Conservation (phyloP, 2,113 vertebrate species). For the Laticauda laticaudata region DNA sequence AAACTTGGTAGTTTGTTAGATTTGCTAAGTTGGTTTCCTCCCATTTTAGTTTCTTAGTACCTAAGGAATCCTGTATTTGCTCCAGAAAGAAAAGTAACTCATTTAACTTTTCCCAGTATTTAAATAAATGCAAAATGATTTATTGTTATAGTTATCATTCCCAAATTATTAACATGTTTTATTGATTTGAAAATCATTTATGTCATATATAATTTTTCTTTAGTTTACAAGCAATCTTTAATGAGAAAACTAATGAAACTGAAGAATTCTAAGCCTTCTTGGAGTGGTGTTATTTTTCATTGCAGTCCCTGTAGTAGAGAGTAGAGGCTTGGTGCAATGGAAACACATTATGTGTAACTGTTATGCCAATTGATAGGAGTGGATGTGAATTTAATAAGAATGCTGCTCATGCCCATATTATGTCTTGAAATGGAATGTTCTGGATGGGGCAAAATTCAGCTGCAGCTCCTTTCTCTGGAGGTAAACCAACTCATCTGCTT, state of each 20-base stretch:
- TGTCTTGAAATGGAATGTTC: not conserved
- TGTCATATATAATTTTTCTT: not conserved
- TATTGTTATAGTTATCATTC: not conserved
- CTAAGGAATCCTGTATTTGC: too few relatives aligned
- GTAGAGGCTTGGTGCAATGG: not conserved
- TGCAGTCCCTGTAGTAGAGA: not conserved
- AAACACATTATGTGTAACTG: not conserved
- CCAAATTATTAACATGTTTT: not conserved
- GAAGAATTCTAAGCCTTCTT: not conserved
- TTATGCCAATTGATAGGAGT: not conserved
- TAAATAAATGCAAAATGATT: not conserved
- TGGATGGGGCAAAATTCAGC: not conserved
- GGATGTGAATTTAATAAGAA: not conserved
- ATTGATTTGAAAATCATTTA: not conserved
- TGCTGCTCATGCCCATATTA: not conserved
- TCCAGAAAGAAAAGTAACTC: not conserved
- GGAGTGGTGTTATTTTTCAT: not conserved
- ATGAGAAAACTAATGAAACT: not conserved
- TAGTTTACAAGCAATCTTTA: not conserved
- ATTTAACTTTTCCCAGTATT: not conserved
- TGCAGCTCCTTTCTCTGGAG: not conserved
- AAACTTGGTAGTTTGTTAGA: not conserved
- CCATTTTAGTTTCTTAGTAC: not conserved
- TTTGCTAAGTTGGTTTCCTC: not conserved
- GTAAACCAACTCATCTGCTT: not conserved